These are phyloP conservation scores for Pristionchus mayeri DNA, from an alignment of 2,888 invertebrate genomes.

Conservation along the genomic window DNA sequence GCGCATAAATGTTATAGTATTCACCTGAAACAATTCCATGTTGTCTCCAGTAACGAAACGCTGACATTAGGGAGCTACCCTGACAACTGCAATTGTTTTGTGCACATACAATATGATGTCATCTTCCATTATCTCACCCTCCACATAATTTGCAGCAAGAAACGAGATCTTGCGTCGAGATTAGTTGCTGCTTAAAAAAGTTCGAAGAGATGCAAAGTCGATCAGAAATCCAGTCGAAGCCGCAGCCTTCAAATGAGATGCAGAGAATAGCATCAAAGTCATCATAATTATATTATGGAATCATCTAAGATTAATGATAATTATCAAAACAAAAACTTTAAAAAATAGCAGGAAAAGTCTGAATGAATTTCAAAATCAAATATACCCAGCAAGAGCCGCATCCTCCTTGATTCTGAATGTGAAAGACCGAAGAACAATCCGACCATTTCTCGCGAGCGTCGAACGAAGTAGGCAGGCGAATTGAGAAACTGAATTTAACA, in stretches of 20 bases:
- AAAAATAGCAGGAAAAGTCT: too few species aligned
- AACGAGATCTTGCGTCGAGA: conserved; percentile 77
- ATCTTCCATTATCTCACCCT: too few species aligned
- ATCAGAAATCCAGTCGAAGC: conserved; percentile 71
- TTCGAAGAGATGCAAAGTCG: conserved; percentile 76
- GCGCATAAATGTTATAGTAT: too few species aligned
- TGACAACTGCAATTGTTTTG: too few species aligned
- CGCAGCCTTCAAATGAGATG: conserved; percentile 56
- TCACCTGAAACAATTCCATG: conserved; percentile 57
- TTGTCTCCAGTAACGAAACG: conserved; percentile 61
- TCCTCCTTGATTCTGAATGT: background rate
- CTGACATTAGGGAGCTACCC: too few species aligned
- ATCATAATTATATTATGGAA: too few species aligned
- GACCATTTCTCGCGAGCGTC: background rate
- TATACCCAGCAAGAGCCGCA: conserved; percentile 10
- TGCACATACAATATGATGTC: too few species aligned
- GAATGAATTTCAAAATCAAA: too few species aligned
- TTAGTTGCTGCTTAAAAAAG: conserved; percentile 68
- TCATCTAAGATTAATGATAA: too few species aligned
- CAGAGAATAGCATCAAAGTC: too few species aligned
- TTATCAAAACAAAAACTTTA: too few species aligned
- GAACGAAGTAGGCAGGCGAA: background rate
- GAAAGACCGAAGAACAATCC: background rate
- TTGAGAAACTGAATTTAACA: background rate
- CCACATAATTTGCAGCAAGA: conserved; percentile 75